Base-by-base conservation (phyloP, 2,888 invertebrate genomes). In the Oscheius myriophilus region DNA sequence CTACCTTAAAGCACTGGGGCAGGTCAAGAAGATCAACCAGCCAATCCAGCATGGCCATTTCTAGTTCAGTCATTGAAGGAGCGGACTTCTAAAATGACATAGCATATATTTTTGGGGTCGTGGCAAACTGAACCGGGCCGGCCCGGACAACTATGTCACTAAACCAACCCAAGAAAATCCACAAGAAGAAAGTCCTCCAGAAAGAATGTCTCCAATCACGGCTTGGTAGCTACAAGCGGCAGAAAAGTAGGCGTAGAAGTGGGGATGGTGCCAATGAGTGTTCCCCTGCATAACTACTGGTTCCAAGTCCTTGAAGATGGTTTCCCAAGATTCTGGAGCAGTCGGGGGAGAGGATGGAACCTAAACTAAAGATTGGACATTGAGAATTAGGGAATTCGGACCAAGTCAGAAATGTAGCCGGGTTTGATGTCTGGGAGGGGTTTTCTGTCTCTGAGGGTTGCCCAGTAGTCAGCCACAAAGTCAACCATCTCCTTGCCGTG, bases 401-500 rank as follows among this genome's bases (percentile, higher is more conserved):
- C 82, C 76, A 93, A 89, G 46, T 91, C 90, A 67, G 91, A 90
- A 58, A 96, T 90, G 88, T 95, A 96, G 3, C 95, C 95, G 0
- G 96, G 95, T 84, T 94, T 93, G 42, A 95, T 92, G 72, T 92
- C 91, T 0, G 95, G 94, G 14, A 93, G 93, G 11, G 96, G 95
- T 25, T 93, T 90, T 51, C 93, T 90, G 53, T 91, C 90, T 18
- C 90, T 90, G 79, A 95, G 89, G 49, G 65, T 69, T 21, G 62
- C 92, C 91, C 94, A 90, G 86, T 95, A 96, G 75, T 92, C 91
- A 88, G 94, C 94, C 80, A 96, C 94, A 87, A 94, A 95, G 87
- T 96, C 95, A 72, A 96, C 92, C 94, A 95, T 95, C 89, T 95
- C 93, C 87, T 92, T 92, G 45, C 95, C 95, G 64, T 93, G 91